Evolutionary conservation across 1,140 invertebrate genomes (phyloP).

Genomic region (Drosophila biarmipes): DNA sequence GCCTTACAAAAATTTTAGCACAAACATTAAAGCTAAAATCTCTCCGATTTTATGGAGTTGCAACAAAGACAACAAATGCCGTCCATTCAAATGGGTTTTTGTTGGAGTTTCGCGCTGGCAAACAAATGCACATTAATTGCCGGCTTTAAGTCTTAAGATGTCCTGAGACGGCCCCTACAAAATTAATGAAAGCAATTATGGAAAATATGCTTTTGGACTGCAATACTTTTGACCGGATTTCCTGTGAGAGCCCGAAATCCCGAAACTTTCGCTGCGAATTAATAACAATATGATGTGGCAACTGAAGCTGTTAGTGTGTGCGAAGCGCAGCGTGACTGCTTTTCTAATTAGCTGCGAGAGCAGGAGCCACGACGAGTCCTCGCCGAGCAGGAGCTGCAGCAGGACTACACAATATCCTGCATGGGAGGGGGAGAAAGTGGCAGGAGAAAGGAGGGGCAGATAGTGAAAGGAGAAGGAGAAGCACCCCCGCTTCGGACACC

Average conservation of each 20-base stretch:
- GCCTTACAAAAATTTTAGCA: no score
- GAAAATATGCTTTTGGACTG: slow-evolving; percentile 18
- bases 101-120: slow-evolving; percentile 35
- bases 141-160: slow-evolving; percentile 15
- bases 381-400: neutral
- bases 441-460: neutral
- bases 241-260: neutral
- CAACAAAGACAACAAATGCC: neutral
- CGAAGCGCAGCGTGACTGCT: slow-evolving; percentile 50
- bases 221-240: slow-evolving; percentile 15
- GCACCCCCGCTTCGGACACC: slow-evolving; percentile 1
- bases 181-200: slow-evolving; percentile 40
- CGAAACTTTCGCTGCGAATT: slow-evolving; percentile 21
- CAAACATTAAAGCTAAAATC: no score
- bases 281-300: slow-evolving; percentile 35
- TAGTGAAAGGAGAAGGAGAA: neutral
- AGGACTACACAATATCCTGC: slow-evolving; percentile 1
- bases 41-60: neutral
- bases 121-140: slow-evolving; percentile 57
- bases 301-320: slow-evolving; percentile 19
- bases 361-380: slow-evolving; percentile 13
- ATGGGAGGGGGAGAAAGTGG: no score
- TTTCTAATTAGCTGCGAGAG: slow-evolving; percentile 49
- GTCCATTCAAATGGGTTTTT: slow-evolving; percentile 13
- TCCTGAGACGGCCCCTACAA: slow-evolving; percentile 2